Percentiles rank a stretch among this genome's conserved stretches.
Evolutionary conservation across 2,888 invertebrate species (phyloP).

Genomic region (Nasonia oneida): DNA sequence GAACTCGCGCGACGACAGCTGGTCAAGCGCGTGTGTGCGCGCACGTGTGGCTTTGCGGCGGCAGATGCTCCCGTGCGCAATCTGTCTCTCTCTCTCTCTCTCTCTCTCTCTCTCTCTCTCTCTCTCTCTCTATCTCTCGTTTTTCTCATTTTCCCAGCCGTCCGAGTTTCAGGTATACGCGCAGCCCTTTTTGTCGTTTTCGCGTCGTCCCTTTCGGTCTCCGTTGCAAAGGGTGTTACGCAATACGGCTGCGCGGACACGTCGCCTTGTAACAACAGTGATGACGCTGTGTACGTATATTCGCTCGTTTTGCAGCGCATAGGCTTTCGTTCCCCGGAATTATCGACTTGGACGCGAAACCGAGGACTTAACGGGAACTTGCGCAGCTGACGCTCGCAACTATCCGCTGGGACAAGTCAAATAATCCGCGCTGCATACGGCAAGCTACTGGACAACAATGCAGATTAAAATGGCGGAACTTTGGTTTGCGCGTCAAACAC

Average conservation of each 20-base stretch:
- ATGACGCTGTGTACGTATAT: neutral
- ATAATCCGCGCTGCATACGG: neutral
- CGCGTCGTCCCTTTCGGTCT: neutral
- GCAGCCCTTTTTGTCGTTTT: neutral
- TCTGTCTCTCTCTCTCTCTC: neutral
- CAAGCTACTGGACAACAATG: conserved; percentile 13
- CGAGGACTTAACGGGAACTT: neutral
- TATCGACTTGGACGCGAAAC: neutral
- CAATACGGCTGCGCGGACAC: too few relatives aligned
- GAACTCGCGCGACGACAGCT: conserved; percentile 12
- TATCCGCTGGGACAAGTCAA: neutral
- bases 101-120: too few relatives aligned
- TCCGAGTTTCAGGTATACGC: too few relatives aligned
- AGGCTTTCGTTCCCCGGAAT: neutral
- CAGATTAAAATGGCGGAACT: neutral
- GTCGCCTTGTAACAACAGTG: neutral
- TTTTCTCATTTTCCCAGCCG: neutral
- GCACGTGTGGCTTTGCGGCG: conserved; percentile 43
- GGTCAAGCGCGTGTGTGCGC: conserved; percentile 45
- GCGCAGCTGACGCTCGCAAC: neutral
- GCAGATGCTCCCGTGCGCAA: conserved; percentile 14
- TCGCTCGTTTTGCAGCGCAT: neutral
- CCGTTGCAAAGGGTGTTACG: neutral
- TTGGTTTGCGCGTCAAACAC: neutral
- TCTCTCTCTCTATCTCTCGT: neutral